Conservation (phyloP, 2,888 invertebrate genomes). For the Apocheima hispidaria region DNA sequence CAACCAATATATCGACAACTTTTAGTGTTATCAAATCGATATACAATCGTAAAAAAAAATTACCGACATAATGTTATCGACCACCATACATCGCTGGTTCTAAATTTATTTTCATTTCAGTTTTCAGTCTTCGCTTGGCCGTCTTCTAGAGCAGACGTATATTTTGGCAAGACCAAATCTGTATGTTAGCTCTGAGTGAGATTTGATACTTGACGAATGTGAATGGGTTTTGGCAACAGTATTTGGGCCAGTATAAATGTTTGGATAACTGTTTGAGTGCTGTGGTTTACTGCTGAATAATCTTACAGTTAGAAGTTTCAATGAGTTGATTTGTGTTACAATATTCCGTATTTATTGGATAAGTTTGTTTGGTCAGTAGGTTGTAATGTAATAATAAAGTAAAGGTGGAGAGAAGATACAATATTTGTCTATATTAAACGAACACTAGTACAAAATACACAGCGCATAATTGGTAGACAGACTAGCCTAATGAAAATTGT, state of each 20-base stretch:
- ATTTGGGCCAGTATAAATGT: constrained; percentile 47
- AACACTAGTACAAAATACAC: neutral
- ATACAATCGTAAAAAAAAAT: constrained; percentile 33
- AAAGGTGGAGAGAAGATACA: neutral
- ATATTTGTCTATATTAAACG: neutral
- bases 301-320: constrained; percentile 22
- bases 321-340: constrained; percentile 33
- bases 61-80: constrained; percentile 49
- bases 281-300: constrained; percentile 37
- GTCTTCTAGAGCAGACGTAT: constrained; percentile 30
- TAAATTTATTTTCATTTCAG: constrained; percentile 60
- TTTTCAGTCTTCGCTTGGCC: constrained; percentile 55
- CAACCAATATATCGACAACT: no score
- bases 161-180: constrained; percentile 31
- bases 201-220: constrained; percentile 48
- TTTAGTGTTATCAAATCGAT: neutral
- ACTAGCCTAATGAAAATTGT: neutral
- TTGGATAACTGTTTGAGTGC: constrained; percentile 44
- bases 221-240: constrained; percentile 48
- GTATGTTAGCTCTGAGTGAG: constrained; percentile 35
- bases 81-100: constrained; percentile 52
- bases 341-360: constrained; percentile 22
- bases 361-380: constrained; percentile 2
- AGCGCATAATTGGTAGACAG: constrained; percentile 1
- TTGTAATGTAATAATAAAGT: neutral